A percentile compares a stretch with the other conserved stretches of the same genome.
These are phyloP conservation scores for Probosciger aterrimus DNA, from an alignment of 2,113 vertebrate genomes.

Conservation along the genomic window DNA sequence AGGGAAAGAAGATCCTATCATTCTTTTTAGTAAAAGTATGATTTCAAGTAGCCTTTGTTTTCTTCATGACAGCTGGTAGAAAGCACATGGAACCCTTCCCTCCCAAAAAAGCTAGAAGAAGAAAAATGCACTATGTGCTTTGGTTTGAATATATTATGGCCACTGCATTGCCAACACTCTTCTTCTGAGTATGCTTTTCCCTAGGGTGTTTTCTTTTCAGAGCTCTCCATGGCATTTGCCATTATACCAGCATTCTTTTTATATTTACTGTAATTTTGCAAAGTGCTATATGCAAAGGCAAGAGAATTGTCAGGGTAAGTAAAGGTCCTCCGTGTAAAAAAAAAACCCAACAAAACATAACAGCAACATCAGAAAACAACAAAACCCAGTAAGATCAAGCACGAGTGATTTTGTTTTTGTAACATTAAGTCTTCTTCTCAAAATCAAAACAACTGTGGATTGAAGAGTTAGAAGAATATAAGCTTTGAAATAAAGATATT, in stretches of 20 bases:
- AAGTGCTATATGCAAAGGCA: background rate
- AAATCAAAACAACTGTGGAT: background rate
- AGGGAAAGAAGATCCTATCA: background rate
- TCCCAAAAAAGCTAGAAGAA: background rate
- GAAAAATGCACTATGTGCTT: background rate
- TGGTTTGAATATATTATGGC: background rate
- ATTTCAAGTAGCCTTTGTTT: background rate
- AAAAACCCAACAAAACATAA: fast-evolving
- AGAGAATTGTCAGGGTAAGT: background rate
- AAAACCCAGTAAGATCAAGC: background rate
- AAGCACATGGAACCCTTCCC: background rate
- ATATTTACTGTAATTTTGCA: background rate
- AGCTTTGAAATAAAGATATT: background rate
- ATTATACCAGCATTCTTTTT: background rate
- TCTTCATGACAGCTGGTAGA: background rate
- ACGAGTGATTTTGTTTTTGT: background rate
- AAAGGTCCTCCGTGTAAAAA: background rate
- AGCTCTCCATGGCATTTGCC: background rate
- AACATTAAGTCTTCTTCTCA: background rate
- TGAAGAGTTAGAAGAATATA: background rate
- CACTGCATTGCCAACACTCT: background rate
- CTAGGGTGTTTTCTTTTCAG: background rate
- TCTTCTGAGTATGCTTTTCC: slow-evolving; percentile 33
- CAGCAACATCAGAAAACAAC: background rate
- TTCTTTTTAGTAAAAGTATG: background rate